Percentiles rank a stretch among this genome's conserved stretches.
phyloP scores from a whole-genome alignment of 2,797 vertebrate genomes.

The Alfaro cultratus region DNA sequence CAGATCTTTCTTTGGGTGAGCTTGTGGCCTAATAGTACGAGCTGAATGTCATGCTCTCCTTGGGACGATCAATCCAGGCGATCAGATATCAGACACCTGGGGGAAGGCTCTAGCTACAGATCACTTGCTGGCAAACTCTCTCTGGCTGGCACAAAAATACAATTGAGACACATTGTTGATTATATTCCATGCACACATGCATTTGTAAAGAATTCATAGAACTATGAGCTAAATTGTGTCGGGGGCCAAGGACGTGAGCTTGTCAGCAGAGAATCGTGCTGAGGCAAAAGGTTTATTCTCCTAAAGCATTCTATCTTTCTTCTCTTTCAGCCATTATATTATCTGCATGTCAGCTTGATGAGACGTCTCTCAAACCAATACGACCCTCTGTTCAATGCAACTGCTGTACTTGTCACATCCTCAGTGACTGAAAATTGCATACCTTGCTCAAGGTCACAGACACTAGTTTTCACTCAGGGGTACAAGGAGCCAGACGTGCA shows the following conservation, averaged over 20 bases:
- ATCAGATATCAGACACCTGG: conserved; percentile 82
- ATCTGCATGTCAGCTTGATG: conserved; percentile 68
- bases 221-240: conserved; percentile 26
- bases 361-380: conserved; percentile 53
- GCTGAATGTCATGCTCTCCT: conserved; percentile 82
- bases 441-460: conserved; percentile 74
- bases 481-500: conserved; percentile 35
- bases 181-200: conserved; percentile 21
- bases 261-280: conserved; percentile 33
- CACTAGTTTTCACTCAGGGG: conserved; percentile 34
- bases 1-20: conserved; percentile 48
- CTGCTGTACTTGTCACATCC: conserved; percentile 51
- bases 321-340: conserved; percentile 58
- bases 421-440: conserved; percentile 48
- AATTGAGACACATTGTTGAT: conserved; percentile 17
- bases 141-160: conserved; percentile 26
- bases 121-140: conserved; percentile 35
- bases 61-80: conserved; percentile 77
- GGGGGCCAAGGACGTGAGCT: conserved; percentile 58
- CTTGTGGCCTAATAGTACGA: conserved; percentile 44
- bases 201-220: conserved; percentile 25
- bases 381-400: conserved; percentile 41
- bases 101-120: conserved; percentile 66
- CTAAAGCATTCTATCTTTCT: conserved; percentile 51
- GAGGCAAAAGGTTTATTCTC: conserved; percentile 34